Conservation (phyloP, 2,113 vertebrate genomes). For the Corythoichthys intestinalis region DNA sequence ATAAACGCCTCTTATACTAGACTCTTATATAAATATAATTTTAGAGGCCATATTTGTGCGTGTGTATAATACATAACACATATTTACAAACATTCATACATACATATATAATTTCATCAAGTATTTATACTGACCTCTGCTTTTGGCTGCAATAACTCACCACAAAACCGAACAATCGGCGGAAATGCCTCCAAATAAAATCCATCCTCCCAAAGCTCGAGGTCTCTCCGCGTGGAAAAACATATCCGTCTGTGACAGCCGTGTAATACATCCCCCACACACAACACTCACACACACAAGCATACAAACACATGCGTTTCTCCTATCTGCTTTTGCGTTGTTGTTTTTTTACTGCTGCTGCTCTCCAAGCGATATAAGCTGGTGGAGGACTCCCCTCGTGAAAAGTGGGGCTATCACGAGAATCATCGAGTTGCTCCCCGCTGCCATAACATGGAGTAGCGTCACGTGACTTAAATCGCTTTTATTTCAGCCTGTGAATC, state of each 20-base stretch:
- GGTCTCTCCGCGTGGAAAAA: conserved; percentile 70
- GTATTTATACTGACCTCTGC: conserved; percentile 84
- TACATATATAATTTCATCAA: conserved; percentile 12
- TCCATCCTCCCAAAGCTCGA: conserved; percentile 84
- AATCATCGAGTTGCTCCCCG: conserved; percentile 78
- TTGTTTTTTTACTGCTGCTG: neutral
- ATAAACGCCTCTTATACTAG: too few species aligned
- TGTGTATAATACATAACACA: too few species aligned
- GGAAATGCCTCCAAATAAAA: conserved; percentile 99
- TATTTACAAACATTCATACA: too few species aligned
- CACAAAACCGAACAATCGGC: conserved; percentile 94
- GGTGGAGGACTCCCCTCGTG: conserved; percentile 80
- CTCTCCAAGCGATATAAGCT: conserved; percentile 38
- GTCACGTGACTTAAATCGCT: conserved; percentile 98
- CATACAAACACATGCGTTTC: conserved; percentile 37
- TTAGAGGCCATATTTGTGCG: too few species aligned
- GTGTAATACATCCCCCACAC: conserved; percentile 60
- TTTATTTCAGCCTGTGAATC: conserved; percentile 95
- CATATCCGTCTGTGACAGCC: conserved; percentile 75
- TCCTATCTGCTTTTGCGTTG: conserved; percentile 36
- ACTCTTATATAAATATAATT: too few species aligned
- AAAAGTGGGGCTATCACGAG: conserved; percentile 85
- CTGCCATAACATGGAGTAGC: conserved; percentile 88
- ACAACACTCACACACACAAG: neutral
- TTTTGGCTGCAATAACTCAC: conserved; percentile 87